These are phyloP conservation scores for Ailurus styani DNA, from an alignment of 2,113 vertebrate species.

Conservation along the genomic window DNA sequence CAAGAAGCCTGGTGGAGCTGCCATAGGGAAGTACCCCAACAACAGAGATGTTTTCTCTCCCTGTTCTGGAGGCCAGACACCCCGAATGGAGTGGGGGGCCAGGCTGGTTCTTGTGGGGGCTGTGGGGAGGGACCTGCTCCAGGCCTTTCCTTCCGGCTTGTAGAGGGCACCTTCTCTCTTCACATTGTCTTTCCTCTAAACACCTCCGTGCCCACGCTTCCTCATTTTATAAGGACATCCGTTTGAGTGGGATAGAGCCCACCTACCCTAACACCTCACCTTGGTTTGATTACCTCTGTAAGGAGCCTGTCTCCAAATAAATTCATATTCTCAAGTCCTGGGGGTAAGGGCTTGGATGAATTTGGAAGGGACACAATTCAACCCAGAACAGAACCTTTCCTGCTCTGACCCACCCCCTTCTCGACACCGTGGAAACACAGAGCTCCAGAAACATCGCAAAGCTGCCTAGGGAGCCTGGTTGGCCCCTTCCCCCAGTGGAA, in stretches of 20 bases:
- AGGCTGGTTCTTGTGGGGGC: not conserved
- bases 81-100: not conserved
- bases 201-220: not conserved
- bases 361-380: not conserved
- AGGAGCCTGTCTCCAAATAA: not conserved
- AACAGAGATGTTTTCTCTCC: not conserved
- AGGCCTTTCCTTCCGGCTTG: not conserved
- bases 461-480: not conserved
- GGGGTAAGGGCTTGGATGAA: not conserved
- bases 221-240: not conserved
- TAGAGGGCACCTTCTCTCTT: not conserved
- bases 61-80: not conserved
- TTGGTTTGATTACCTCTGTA: not conserved
- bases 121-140: not conserved
- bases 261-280: not conserved
- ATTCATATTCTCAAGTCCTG: not conserved
- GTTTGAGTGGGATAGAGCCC: not conserved
- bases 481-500: not conserved
- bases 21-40: not conserved
- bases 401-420: not conserved
- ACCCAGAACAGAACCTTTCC: not conserved
- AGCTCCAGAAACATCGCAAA: not conserved
- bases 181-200: not conserved
- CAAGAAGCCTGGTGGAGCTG: too few species aligned
- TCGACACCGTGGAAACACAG: not conserved